phyloP scores from a whole-genome alignment of 1,140 invertebrate species.

The Drosophila pseudoobscura region DNA sequence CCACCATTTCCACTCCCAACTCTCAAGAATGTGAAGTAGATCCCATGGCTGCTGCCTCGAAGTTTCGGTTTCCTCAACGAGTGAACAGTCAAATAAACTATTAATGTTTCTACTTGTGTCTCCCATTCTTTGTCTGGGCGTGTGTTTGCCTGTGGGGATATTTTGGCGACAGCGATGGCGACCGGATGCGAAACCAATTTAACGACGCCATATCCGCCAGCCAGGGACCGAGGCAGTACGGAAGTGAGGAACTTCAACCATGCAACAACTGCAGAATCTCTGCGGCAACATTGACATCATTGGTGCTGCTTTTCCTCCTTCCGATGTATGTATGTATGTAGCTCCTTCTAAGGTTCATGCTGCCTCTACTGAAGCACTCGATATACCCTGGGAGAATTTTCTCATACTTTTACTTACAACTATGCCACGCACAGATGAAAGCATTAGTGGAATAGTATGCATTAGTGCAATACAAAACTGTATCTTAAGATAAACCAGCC shows the following conservation, averaged over 20 bases:
- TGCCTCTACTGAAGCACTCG: background rate
- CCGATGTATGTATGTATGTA: too few relatives aligned
- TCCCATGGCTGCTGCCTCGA: slow-evolving; percentile 21
- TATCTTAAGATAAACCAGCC: too few relatives aligned
- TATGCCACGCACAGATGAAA: too few relatives aligned
- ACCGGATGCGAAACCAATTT: slow-evolving; percentile 60
- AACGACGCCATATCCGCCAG: slow-evolving; percentile 54
- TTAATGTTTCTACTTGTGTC: background rate
- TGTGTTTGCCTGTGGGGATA: slow-evolving; percentile 10
- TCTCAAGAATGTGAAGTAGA: slow-evolving; percentile 29
- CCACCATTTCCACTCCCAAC: slow-evolving; percentile 17
- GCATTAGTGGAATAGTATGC: too few relatives aligned
- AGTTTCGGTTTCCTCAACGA: slow-evolving; percentile 3
- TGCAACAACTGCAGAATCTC: slow-evolving; percentile 47
- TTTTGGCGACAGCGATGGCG: slow-evolving; percentile 23
- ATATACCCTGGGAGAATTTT: too few relatives aligned
- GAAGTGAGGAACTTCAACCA: slow-evolving; percentile 25
- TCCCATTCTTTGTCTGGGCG: background rate
- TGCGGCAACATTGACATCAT: slow-evolving; percentile 50
- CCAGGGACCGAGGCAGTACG: slow-evolving; percentile 1
- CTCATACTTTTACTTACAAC: too few relatives aligned
- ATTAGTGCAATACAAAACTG: too few relatives aligned
- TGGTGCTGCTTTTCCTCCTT: slow-evolving; percentile 15
- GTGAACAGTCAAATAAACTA: slow-evolving; percentile 23
- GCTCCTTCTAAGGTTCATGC: background rate